A percentile compares a stretch with the other conserved stretches of the same genome.
These are phyloP conservation scores for Galerucella pusilla DNA, from an alignment of 2,888 invertebrate genomes.

Conservation along the genomic window DNA sequence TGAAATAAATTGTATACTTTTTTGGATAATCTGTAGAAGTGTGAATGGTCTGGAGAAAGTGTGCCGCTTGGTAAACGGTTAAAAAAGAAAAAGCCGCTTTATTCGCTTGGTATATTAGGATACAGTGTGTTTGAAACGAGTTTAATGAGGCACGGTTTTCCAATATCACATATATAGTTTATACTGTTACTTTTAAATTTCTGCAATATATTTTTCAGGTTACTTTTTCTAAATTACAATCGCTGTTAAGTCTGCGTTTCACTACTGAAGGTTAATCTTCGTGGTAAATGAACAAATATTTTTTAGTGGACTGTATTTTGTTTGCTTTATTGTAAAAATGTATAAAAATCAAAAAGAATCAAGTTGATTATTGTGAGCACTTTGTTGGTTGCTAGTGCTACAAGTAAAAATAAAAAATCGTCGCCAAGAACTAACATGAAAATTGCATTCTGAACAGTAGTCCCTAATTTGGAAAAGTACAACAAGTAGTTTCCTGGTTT, in stretches of 20 bases:
- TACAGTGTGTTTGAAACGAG: slow-evolving; percentile 37
- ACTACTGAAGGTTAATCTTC: too few relatives aligned
- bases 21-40: slow-evolving; percentile 20
- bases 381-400: too few relatives aligned
- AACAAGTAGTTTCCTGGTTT: background rate
- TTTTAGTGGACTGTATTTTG: too few relatives aligned
- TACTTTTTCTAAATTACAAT: background rate
- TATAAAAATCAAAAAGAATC: too few relatives aligned
- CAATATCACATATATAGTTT: slow-evolving; percentile 24
- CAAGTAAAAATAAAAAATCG: too few relatives aligned
- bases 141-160: slow-evolving; percentile 36
- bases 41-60: slow-evolving; percentile 20
- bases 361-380: too few relatives aligned
- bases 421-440: background rate
- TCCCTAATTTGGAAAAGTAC: background rate
- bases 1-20: slow-evolving; percentile 26
- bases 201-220: slow-evolving; percentile 25
- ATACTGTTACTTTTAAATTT: slow-evolving; percentile 35
- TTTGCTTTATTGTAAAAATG: too few relatives aligned
- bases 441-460: background rate
- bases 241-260: too few relatives aligned
- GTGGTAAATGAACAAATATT: too few relatives aligned
- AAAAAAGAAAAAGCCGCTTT: slow-evolving; percentile 37
- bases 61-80: slow-evolving; percentile 27
- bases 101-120: slow-evolving; percentile 38